Evolutionary conservation across 1,140 invertebrate species (phyloP), one percentile per base, ranked within the genome.

Genomic region (Sarcophaga peregrina): DNA sequence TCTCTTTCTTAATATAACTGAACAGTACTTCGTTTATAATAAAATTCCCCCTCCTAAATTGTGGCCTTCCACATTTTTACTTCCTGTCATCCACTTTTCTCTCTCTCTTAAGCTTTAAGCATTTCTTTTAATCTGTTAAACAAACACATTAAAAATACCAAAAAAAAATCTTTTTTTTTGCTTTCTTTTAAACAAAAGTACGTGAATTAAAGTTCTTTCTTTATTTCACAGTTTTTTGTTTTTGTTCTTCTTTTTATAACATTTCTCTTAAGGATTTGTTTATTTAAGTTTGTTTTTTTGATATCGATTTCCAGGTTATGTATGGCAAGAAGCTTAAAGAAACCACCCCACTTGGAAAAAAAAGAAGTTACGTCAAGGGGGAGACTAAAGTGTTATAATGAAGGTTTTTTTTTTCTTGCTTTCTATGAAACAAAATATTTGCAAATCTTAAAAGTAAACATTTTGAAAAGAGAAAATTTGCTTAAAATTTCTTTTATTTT

Each of bases 361-460:
- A 58, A 58, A 58, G 54, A 58, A 58, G 54, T 37, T 37, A 37
- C 54, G 3, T 58, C 15, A 6, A 58, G 25, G 25, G 25, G n/a
- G 54, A 58, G 7, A 68, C 20, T 9, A 9, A 68, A 68, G 62
- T 68, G 62, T 68, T 68, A 68, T 25, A 25, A 68, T 68, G 62
- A 68, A 68, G 10, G 20, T 68, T 58, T n/a, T 37, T 37, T 37
- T 37, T 37, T 37, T 37, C 25, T 37, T 37, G 25, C 25, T 37
- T 37, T 37, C 1, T 37, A 37, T 58, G 8, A 68, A 68, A 68
- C 20, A 68, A 68, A 68, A 68, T 68, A 68, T 68, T 68, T 68
- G 62, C 62, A 68, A 68, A 68, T 68, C 62, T 68, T 15, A 68
- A 68, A 68, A 68, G 20, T 68, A 68, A 68, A 68, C 62, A 68